Evolutionary conservation across 2,113 vertebrate genomes (phyloP).

Genomic region (Syngnathus scovelli): DNA sequence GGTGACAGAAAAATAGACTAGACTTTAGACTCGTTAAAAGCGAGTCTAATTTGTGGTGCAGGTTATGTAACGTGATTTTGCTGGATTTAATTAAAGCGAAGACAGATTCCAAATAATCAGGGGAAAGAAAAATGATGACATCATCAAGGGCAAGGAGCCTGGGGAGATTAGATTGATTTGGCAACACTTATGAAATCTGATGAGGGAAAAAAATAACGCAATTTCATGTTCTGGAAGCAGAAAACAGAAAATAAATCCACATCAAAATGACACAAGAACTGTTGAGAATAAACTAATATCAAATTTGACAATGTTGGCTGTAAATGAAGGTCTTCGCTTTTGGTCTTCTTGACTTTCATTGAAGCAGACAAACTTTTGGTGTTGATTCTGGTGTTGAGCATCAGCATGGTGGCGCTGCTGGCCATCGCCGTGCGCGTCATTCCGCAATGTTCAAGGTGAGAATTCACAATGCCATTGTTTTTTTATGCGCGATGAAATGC

Average conservation of each 20-base stretch:
- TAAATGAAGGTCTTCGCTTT: not conserved
- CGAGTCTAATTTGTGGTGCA: too few species aligned
- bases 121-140: too few species aligned
- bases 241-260: too few species aligned
- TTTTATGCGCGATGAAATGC: not conserved
- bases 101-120: too few species aligned
- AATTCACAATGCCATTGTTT: too few species aligned
- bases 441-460: slow-evolving; percentile 67
- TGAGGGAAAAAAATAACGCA: not conserved
- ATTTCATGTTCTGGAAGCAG: too few species aligned
- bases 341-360: not conserved
- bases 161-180: too few species aligned
- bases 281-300: not conserved
- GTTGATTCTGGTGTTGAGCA: slow-evolving; percentile 50
- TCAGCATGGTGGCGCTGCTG: slow-evolving; percentile 51
- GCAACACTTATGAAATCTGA: not conserved
- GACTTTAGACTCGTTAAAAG: too few species aligned
- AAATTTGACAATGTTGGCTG: not conserved
- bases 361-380: slow-evolving; percentile 56
- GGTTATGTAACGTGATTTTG: too few species aligned
- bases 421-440: slow-evolving; percentile 51
- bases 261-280: not conserved
- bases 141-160: too few species aligned
- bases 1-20: too few species aligned
- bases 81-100: too few species aligned